These are phyloP conservation scores for Catamblyrhynchus diadema DNA, from an alignment of 2,797 vertebrate genomes.

Conservation along the genomic window DNA sequence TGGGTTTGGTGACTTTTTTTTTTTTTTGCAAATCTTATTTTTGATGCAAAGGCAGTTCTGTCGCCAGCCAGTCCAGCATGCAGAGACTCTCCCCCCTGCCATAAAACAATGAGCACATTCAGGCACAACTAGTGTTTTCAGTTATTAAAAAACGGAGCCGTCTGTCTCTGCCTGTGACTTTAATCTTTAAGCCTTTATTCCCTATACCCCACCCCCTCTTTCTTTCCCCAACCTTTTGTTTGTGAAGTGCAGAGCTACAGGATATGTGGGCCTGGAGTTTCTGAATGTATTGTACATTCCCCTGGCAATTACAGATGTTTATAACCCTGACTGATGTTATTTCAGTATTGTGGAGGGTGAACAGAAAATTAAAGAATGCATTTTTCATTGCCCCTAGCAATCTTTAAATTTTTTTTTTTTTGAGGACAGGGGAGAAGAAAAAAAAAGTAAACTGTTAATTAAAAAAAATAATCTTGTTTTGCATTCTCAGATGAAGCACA, in stretches of 20 bases:
- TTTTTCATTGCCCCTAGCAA: slow-evolving; percentile 19
- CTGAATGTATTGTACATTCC: slow-evolving; percentile 65
- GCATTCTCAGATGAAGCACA: neutral
- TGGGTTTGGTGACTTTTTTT: neutral
- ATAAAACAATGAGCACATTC: slow-evolving; percentile 83
- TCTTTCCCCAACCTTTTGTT: slow-evolving; percentile 77
- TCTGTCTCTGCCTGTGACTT: slow-evolving; percentile 82
- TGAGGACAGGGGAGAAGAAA: accelerated
- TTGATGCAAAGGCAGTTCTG: slow-evolving; percentile 73
- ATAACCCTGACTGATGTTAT: slow-evolving; percentile 66
- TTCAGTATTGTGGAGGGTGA: slow-evolving; percentile 57
- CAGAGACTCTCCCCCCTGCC: slow-evolving; percentile 62
- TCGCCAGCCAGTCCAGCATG: slow-evolving; percentile 80
- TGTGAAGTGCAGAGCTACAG: slow-evolving; percentile 71
- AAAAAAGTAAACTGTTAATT: neutral
- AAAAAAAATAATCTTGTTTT: neutral
- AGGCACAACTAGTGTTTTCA: slow-evolving; percentile 81
- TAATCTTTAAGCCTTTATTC: slow-evolving; percentile 84
- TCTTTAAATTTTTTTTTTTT: neutral
- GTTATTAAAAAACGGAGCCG: slow-evolving; percentile 84
- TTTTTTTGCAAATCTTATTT: slow-evolving; percentile 62
- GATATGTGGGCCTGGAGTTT: slow-evolving; percentile 70
- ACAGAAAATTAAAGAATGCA: slow-evolving; percentile 37
- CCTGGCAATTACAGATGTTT: slow-evolving; percentile 69
- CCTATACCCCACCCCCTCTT: slow-evolving; percentile 68